phyloP scores from a whole-genome alignment of 2,797 vertebrate genomes.

The Poeciliopsis paucimaculata region DNA sequence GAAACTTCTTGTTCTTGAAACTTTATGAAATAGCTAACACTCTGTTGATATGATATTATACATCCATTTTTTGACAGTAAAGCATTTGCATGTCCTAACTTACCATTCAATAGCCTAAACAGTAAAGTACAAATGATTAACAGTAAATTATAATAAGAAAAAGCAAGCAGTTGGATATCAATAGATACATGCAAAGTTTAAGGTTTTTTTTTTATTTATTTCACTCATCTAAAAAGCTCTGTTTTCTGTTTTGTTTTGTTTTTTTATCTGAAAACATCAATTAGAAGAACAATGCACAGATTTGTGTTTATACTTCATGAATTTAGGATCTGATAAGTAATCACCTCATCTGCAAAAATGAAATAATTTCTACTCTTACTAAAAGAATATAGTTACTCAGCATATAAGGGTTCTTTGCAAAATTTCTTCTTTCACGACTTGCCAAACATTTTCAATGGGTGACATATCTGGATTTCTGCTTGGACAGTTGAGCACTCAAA shows the following conservation, averaged over 20 bases:
- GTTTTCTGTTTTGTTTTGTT: not conserved
- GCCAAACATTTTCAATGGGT: conserved; percentile 1
- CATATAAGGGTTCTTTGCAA: not conserved
- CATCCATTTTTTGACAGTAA: not conserved
- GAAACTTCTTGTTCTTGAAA: not conserved
- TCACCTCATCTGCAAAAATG: not conserved
- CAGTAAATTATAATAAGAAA: not conserved
- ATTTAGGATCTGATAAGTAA: not conserved
- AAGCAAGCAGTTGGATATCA: not conserved
- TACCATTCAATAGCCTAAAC: not conserved
- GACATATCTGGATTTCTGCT: not conserved
- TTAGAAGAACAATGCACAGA: not conserved
- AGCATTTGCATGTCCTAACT: not conserved
- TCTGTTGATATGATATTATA: not conserved
- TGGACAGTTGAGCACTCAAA: conserved; percentile 4
- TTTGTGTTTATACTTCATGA: not conserved
- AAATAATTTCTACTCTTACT: not conserved
- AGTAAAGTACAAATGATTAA: not conserved
- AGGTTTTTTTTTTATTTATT: not conserved
- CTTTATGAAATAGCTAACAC: not conserved
- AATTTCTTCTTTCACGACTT: not conserved
- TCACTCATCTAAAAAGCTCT: not conserved
- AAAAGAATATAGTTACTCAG: not conserved
- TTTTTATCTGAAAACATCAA: not conserved
- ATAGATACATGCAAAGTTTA: not conserved